Conservation (phyloP, 2,888 invertebrate species). For the Zonitis immaculata region DNA sequence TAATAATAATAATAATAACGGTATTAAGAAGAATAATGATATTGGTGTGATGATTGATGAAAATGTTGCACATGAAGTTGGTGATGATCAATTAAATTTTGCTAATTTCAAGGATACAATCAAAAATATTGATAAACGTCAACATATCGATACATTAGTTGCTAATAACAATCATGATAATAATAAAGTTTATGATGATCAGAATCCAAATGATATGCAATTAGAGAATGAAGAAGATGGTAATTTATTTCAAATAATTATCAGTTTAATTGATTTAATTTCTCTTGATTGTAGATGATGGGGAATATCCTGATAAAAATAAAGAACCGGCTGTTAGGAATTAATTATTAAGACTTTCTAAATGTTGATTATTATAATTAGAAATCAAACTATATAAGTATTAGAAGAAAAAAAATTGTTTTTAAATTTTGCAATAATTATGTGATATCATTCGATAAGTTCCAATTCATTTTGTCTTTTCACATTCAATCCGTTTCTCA, state of each 20-base stretch:
- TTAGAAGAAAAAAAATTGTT: too few relatives aligned
- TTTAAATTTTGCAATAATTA: background rate
- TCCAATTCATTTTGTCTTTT: background rate
- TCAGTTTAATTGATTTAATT: background rate
- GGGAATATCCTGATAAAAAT: slow-evolving; percentile 45
- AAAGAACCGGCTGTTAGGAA: slow-evolving; percentile 52
- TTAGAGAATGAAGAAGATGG: background rate
- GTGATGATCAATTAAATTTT: slow-evolving; percentile 18
- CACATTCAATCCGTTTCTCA: too few relatives aligned
- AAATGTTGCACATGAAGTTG: slow-evolving; percentile 30
- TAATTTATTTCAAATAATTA: background rate
- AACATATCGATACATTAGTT: slow-evolving; percentile 32
- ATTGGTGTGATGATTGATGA: slow-evolving; percentile 24
- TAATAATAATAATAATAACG: slow-evolving; percentile 25
- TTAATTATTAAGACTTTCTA: slow-evolving; percentile 30
- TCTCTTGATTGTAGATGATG: slow-evolving; percentile 46
- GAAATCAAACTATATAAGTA: too few relatives aligned
- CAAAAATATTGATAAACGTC: slow-evolving; percentile 30
- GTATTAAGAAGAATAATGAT: slow-evolving; percentile 43
- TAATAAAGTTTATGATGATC: background rate
- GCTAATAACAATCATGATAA: background rate
- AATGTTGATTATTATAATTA: background rate
- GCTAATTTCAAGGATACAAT: slow-evolving; percentile 19
- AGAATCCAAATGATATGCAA: background rate
- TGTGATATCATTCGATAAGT: background rate